A percentile compares a stretch with the other conserved stretches of the same genome.
These are phyloP conservation scores for Callyntrura sp. DNA, from an alignment of 2,888 invertebrate species.

Conservation along the genomic window DNA sequence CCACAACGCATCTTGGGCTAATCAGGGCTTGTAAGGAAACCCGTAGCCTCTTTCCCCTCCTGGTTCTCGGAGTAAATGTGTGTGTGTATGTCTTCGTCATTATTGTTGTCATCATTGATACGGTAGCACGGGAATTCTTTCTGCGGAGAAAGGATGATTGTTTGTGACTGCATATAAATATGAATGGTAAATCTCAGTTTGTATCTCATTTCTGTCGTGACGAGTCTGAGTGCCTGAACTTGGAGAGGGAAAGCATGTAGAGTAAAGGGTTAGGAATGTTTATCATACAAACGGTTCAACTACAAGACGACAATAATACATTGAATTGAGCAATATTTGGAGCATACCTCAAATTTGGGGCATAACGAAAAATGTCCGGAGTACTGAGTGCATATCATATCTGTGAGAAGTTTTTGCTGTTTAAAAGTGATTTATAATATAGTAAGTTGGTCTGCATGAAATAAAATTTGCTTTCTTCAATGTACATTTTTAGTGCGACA, in stretches of 20 bases:
- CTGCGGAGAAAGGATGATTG: slow-evolving; percentile 73
- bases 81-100: slow-evolving; percentile 29
- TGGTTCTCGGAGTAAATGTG: too few species aligned
- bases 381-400: slow-evolving; percentile 78
- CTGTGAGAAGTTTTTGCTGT: slow-evolving; percentile 57
- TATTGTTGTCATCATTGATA: slow-evolving; percentile 47
- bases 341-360: slow-evolving; percentile 21
- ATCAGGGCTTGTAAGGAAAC: slow-evolving; percentile 64
- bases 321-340: neutral
- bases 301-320: too few species aligned
- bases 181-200: slow-evolving; percentile 42
- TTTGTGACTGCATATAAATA: slow-evolving; percentile 73
- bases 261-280: too few species aligned
- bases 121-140: slow-evolving; percentile 52
- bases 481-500: slow-evolving; percentile 78
- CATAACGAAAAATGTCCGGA: slow-evolving; percentile 66
- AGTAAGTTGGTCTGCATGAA: neutral
- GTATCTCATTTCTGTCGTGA: slow-evolving; percentile 49
- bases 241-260: neutral
- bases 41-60: slow-evolving; percentile 14
- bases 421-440: neutral
- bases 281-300: too few species aligned
- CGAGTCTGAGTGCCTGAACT: neutral
- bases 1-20: slow-evolving; percentile 73
- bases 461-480: neutral